Base-by-base conservation (phyloP, 1,140 invertebrate species). In the Nixonia krombeini region DNA sequence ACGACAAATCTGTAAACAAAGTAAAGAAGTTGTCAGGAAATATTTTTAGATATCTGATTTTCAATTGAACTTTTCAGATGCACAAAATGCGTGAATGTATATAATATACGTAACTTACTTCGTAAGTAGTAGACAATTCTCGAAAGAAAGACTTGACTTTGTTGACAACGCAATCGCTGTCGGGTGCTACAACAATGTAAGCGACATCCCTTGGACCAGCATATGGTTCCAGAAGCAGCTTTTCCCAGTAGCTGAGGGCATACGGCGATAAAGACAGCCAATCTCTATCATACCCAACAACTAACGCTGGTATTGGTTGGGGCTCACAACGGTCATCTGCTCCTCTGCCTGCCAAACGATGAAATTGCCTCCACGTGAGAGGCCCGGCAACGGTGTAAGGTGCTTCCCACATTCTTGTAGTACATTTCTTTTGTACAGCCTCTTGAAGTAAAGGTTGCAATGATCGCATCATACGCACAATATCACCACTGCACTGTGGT, bases 301-400 rank as follows among this genome's bases (percentile, higher is more conserved):
- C 89, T 13, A 99, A 86, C 2, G 94, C 93, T 4, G 97, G 97
- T 72, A 99, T 96, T 0, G 96, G 96, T 84, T 98, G 96, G 6
- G 97, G 96, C 76, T 98, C 96, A 84, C 95, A 97, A 38, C 95
- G 91, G 78, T 98, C 96, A 76, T 97, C 95, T 13, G 95, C 95
- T 42, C 94, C 95, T 78, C 96, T 87, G 1, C 96, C 96, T 8
- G 96, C 96, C 47, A 98, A 86, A 37, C 95, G 88, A 87, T 98
- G 96, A 83, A 99, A 99, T 82, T 98, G 95, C 47, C 96, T 89
- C 97, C 97, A 99, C 1, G 96, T 99, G 0, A 99, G 88, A 17
- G 96, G 96, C 7, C 96, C 96, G 53, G 91, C 90, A 1, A 96
- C 94, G 0, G 90, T 91, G 50, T 91, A 92, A 1, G 91, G 91